Evolutionary conservation across 2,113 vertebrate species (phyloP), one percentile per base, ranked within the genome.

Genomic region (Pelusios castaneus): DNA sequence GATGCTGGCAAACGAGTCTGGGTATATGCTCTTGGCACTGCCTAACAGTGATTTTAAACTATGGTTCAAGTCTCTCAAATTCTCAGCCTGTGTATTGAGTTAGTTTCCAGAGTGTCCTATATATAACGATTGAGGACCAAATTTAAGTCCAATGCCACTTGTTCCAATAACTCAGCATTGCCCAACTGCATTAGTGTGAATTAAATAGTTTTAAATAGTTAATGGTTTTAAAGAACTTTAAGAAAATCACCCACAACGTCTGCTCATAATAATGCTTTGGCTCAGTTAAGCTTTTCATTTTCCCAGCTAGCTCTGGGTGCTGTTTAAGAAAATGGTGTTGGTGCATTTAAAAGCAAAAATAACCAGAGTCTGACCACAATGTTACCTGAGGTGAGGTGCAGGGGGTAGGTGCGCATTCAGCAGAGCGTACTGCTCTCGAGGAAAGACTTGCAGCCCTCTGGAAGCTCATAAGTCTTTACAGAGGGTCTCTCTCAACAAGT

Each of bases 151-250:
- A 91, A 51, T 96, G 89, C 89, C 93, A 95, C 94, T 96, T 95
- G 84, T 94, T 96, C 67, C 55, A 87, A 89, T 96, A 96, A 63
- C 81, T 24, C 76, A 95, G 56, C 82, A 95, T 96, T 84, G 95
- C 84, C 73, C 87, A 82, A 87, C 9, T 70, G 9, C 16, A 25
- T 9, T 89, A 58, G 10, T 56, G n/a, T 95, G 89, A 85, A 85
- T 60, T 84, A 93, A 80, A 67, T 88, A 92, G 89, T 55, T 97
- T 51, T 85, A 84, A 96, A 95, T 88, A 93, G 91, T 60, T 97
- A 94, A 81, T 84, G 88, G 93, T 22, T 91, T 96, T n/a, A 88
- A 83, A 83, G 51, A 43, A 85, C 16, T 22, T 70, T 22, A 38
- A 70, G 8, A 38, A 70, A 70, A 38, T 38, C 10, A 38, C 19